phyloP scores from a whole-genome alignment of 2,888 invertebrate genomes.

The Cryptocheilus praepositus region DNA sequence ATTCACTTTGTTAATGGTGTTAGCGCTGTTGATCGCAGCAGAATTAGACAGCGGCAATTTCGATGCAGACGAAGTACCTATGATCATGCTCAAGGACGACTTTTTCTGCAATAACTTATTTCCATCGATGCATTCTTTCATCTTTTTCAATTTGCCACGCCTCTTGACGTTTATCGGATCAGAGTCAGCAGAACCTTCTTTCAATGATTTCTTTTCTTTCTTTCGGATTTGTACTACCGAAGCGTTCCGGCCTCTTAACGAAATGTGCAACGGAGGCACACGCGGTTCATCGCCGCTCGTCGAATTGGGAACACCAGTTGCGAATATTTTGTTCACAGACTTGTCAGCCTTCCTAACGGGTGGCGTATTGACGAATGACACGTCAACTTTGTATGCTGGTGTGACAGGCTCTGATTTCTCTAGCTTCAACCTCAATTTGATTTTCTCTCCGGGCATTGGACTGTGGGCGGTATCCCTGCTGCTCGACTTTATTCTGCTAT shows the following conservation, averaged over 20 bases:
- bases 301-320: slow-evolving; percentile 68
- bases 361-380: slow-evolving; percentile 82
- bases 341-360: slow-evolving; percentile 74
- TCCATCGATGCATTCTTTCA: slow-evolving; percentile 74
- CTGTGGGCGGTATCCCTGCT: slow-evolving; percentile 69
- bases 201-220: slow-evolving; percentile 80
- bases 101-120: slow-evolving; percentile 72
- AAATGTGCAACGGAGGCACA: slow-evolving; percentile 93
- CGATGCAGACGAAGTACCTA: slow-evolving; percentile 65
- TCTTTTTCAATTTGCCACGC: slow-evolving; percentile 77
- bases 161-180: slow-evolving; percentile 69
- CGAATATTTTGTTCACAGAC: slow-evolving; percentile 74
- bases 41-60: slow-evolving; percentile 70
- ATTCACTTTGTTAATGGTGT: slow-evolving; percentile 66
- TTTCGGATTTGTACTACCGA: slow-evolving; percentile 90
- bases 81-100: slow-evolving; percentile 68
- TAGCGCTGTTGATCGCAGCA: slow-evolving; percentile 66
- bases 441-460: slow-evolving; percentile 81
- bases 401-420: slow-evolving; percentile 89
- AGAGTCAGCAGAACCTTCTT: slow-evolving; percentile 68
- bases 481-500: slow-evolving; percentile 67
- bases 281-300: slow-evolving; percentile 81
- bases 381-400: slow-evolving; percentile 88
- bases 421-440: slow-evolving; percentile 87
- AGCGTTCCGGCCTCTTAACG: slow-evolving; percentile 86